Evolutionary conservation across 2,888 invertebrate genomes (phyloP), one percentile per base, ranked within the genome.

Genomic region (Campoplex capitator): DNA sequence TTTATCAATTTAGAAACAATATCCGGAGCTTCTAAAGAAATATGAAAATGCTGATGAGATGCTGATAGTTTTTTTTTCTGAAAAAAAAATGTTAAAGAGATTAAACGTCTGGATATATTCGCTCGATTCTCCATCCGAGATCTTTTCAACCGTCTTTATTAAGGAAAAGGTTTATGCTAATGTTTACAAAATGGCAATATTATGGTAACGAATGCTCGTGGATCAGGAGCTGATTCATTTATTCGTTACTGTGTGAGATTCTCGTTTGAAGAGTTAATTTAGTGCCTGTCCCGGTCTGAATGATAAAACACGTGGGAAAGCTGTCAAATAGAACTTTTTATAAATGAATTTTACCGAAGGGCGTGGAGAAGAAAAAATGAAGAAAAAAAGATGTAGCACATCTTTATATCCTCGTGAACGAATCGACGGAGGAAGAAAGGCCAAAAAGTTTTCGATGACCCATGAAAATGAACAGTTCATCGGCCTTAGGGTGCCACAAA

Each of bases 401-500:
- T 71, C 28, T 62, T 23, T 23, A 38, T 11, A 58, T 73, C 56
- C 42, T 75, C 3, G 42, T 56, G 28, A 35, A 38, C 18, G 45
- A 48, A 35, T 45, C 9, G 23, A 62, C 18, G 2, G 23, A 70
- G 77, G 45, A 65, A 32, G 6, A 54, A 54, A 45, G 23, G 42
- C 54, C 11, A 38, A 56, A 83, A 54, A 74, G 28, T 23, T 76
- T 85, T 81, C 68, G 87, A 89, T 88, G 88, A 89, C 70, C 85
- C 65, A 88, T 85, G 87, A 89, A 90, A 90, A 91, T 89, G 89
- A 89, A 90, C 91, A 89, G 92, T 91, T 91, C 91, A 92, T 91
- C 91, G 92, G 86, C 92, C 91, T 88, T 77, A 82, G 85, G 85
- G 74, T 77, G 75, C 62, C 83, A 51, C 54, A 42, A 70, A 76